These are phyloP conservation scores for Dryomyza anilis DNA, from an alignment of 2,888 invertebrate genomes.

Conservation along the genomic window DNA sequence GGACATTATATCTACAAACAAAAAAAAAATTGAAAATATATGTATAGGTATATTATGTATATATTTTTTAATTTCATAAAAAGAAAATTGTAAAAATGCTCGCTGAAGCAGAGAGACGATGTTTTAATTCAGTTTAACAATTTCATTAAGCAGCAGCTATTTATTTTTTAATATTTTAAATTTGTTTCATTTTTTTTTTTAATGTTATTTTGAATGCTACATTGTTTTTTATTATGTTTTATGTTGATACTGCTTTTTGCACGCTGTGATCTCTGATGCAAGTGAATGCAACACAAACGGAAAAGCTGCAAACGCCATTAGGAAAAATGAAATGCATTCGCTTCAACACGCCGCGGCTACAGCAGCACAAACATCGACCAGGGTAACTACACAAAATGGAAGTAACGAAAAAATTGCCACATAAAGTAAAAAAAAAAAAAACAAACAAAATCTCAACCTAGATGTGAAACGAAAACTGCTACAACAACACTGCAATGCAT, in stretches of 20 bases:
- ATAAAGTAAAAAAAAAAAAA: not conserved
- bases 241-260: not conserved
- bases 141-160: conserved; percentile 27
- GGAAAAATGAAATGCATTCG: conserved; percentile 51
- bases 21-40: too few species aligned
- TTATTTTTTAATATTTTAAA: conserved; percentile 21
- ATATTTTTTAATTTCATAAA: too few species aligned
- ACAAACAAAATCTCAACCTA: not conserved
- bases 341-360: conserved; percentile 24
- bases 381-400: too few species aligned
- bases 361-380: conserved; percentile 4
- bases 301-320: conserved; percentile 52
- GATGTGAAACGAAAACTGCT: not conserved
- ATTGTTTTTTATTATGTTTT: too few species aligned
- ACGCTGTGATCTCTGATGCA: conserved; percentile 34
- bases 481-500: conserved; percentile 6
- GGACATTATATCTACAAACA: too few species aligned
- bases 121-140: conserved; percentile 56
- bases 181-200: conserved; percentile 3
- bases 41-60: too few species aligned
- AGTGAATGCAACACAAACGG: conserved; percentile 41
- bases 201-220: too few species aligned
- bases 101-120: conserved; percentile 14
- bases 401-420: too few species aligned
- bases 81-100: conserved; percentile 7